Evolutionary conservation across 2,888 invertebrate genomes (phyloP).

Genomic region (Carcina quercana): DNA sequence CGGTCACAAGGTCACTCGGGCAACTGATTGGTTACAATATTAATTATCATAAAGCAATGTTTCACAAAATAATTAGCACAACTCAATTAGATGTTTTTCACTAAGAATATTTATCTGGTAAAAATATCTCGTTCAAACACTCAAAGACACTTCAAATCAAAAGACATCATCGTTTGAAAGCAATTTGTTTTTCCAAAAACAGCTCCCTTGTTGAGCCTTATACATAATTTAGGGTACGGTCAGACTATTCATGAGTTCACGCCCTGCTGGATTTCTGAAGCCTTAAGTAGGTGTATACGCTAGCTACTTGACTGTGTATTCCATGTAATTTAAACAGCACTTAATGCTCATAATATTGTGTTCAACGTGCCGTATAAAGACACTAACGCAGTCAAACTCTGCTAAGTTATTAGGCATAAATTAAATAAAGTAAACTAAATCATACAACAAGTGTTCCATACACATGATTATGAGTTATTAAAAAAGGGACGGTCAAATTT

Average conservation of each 20-base stretch:
- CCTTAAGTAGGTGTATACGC: slow-evolving; percentile 30
- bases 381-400: slow-evolving; percentile 21
- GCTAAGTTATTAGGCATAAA: slow-evolving; percentile 20
- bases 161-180: slow-evolving; percentile 36
- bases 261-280: slow-evolving; percentile 35
- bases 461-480: too few species aligned
- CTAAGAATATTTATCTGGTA: too few species aligned
- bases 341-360: slow-evolving; percentile 27
- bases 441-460: slow-evolving; percentile 2
- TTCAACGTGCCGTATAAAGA: slow-evolving; percentile 32
- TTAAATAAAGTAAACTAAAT: slow-evolving; percentile 15
- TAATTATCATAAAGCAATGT: too few species aligned
- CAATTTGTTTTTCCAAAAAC: slow-evolving; percentile 47
- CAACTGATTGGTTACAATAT: too few species aligned
- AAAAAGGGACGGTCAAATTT: too few species aligned
- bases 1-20: too few species aligned
- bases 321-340: slow-evolving; percentile 27
- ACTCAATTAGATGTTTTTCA: too few species aligned
- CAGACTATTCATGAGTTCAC: slow-evolving; percentile 36
- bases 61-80: too few species aligned
- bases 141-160: slow-evolving; percentile 60
- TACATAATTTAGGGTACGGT: slow-evolving; percentile 45
- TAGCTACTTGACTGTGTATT: slow-evolving; percentile 25
- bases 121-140: slow-evolving; percentile 59
- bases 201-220: slow-evolving; percentile 47